phyloP scores from a whole-genome alignment of 2,113 vertebrate species.

The Hyperoodon ampullatus region DNA sequence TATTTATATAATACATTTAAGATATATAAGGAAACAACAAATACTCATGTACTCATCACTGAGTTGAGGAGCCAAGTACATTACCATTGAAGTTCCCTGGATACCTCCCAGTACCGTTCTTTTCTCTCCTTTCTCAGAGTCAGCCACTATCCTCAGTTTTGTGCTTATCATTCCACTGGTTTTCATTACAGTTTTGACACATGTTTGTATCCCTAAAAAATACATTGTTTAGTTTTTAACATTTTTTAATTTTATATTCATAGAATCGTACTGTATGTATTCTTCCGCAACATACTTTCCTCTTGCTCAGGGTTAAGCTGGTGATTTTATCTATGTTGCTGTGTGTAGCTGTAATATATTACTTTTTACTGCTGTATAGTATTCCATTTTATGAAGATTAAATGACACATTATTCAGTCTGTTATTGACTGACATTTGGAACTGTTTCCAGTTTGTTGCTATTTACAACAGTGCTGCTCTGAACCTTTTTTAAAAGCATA shows the following conservation, averaged over 20 bases:
- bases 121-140: background rate
- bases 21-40: background rate
- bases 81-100: background rate
- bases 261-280: background rate
- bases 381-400: background rate
- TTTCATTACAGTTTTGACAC: background rate
- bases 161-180: background rate
- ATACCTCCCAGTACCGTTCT: background rate
- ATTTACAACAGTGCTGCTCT: background rate
- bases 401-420: constrained; percentile 2
- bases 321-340: background rate
- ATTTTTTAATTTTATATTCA: background rate
- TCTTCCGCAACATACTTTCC: background rate
- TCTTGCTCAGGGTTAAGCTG: background rate
- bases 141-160: background rate
- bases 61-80: background rate
- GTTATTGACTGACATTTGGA: constrained; percentile 3
- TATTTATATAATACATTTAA: background rate
- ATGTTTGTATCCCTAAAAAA: background rate
- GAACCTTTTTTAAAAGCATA: background rate
- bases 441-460: background rate
- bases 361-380: background rate
- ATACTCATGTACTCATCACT: background rate
- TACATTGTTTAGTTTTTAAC: background rate
- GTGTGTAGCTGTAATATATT: background rate